Evolutionary conservation across 2,888 invertebrate genomes (phyloP), one percentile per base, ranked within the genome.

Genomic region (Chrysopilus asiliformis): DNA sequence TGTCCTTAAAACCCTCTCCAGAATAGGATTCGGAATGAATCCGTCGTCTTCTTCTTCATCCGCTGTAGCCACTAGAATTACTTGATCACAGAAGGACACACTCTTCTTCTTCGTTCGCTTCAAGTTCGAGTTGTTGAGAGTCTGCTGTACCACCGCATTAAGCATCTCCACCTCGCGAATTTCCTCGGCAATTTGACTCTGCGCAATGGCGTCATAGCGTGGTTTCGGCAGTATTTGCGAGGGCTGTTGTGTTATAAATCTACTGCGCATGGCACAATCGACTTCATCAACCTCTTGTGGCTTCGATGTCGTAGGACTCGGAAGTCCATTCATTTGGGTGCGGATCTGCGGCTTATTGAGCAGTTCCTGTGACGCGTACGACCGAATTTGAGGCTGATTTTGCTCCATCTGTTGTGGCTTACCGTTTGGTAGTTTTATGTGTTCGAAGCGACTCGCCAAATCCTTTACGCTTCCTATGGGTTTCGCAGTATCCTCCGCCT

Each of bases 61-160:
- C 0, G 89, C 87, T 2, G 89, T 89, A 4, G 91, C 89, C 9
- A 91, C 90, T 38, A 91, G 65, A 43, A 89, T 89, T 0, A 93
- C 89, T 63, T 91, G 87, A 57, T 91, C 91, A 53, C 90, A 91
- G 61, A 93, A 93, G 0, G 91, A 90, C 4, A 93, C 93, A 39
- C 86, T 87, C 60, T 93, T 93, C 70, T 90, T 90, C 55, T 86
- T 86, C 0, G 76, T 73, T 40, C 79, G 70, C 34, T 72, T 68
- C 1, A 65, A 59, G 44, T 72, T 73, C 9, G 60, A 63, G 58
- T 68, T 55, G 62, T 70, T 63, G 53, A 68, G 46, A 2, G 64
- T 65, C 49, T 68, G 66, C 42, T 69, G 66, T 7, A 71, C 67
- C 44, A 65, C 64, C 2, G 67, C 66, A 45, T 66, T 70, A n/a